Conservation (phyloP, 2,888 invertebrate genomes). For the Ectemnius continuus region DNA sequence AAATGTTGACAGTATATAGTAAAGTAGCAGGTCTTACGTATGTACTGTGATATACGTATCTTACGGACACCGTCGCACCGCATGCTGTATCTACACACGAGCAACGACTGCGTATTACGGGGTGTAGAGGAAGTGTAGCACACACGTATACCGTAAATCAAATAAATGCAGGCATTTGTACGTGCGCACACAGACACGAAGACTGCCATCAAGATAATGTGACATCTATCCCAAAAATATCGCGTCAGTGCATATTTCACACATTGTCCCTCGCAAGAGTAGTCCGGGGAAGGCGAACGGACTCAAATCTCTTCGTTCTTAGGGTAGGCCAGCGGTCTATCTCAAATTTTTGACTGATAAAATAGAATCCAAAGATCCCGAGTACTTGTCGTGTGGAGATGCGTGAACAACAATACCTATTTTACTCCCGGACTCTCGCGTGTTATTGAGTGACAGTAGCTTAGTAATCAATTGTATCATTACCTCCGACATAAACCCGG, state of each 20-base stretch:
- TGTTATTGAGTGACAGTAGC: slow-evolving; percentile 47
- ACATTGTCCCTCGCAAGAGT: slow-evolving; percentile 29
- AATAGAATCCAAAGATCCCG: slow-evolving; percentile 33
- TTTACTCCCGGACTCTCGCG: slow-evolving; percentile 48
- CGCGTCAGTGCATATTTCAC: slow-evolving; percentile 62
- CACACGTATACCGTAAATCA: slow-evolving; percentile 46
- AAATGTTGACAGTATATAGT: slow-evolving; percentile 60
- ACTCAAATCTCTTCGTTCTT: slow-evolving; percentile 32
- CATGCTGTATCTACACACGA: slow-evolving; percentile 37
- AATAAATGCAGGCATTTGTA: slow-evolving; percentile 56
- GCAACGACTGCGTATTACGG: slow-evolving; percentile 42
- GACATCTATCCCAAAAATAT: slow-evolving; percentile 75
- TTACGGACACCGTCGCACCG: slow-evolving; percentile 42
- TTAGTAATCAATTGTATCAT: slow-evolving; percentile 49
- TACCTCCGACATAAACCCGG: slow-evolving; percentile 50
- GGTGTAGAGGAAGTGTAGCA: slow-evolving; percentile 53
- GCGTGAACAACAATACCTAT: slow-evolving; percentile 63
- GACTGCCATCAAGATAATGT: slow-evolving; percentile 60
- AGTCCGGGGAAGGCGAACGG: slow-evolving; percentile 11
- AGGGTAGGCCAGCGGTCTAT: slow-evolving; percentile 31
- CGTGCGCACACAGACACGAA: slow-evolving; percentile 47
- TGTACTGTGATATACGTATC: slow-evolving; percentile 48
- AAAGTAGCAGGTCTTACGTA: slow-evolving; percentile 49
- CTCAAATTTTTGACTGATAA: slow-evolving; percentile 58
- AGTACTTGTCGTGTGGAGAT: slow-evolving; percentile 67